phyloP scores from a whole-genome alignment of 2,797 vertebrate species.

The Falco biarmicus region DNA sequence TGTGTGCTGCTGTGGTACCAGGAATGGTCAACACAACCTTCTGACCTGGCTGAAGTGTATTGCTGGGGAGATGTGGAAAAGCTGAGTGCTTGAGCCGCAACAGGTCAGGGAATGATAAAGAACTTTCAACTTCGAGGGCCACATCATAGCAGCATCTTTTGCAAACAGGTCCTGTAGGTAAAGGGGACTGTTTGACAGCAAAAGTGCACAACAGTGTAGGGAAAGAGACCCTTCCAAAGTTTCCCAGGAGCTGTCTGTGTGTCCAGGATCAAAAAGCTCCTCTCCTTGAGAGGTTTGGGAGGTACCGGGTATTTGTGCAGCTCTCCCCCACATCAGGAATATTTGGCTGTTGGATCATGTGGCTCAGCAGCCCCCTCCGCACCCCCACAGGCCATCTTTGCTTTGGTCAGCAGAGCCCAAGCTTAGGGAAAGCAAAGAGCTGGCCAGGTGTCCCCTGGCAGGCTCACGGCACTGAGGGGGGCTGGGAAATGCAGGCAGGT shows the following conservation, averaged over 20 bases:
- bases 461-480: neutral
- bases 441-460: neutral
- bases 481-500: slow-evolving; percentile 25
- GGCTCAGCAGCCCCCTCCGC: neutral
- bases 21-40: neutral
- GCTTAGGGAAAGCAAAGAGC: neutral
- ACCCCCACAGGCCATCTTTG: accelerated
- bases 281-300: neutral
- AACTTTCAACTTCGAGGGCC: neutral
- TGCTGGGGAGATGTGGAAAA: neutral
- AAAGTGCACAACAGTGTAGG: neutral
- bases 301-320: neutral
- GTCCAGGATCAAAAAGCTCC: neutral
- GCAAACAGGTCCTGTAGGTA: neutral
- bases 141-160: neutral
- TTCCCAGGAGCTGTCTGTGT: neutral
- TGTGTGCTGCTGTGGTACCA: neutral
- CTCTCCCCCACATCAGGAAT: neutral
- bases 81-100: neutral
- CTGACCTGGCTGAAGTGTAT: neutral
- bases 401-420: neutral
- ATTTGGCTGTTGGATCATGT: neutral
- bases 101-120: neutral
- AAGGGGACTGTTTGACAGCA: neutral
- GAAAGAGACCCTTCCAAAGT: neutral